Percentiles rank a stretch among this genome's conserved stretches.
Evolutionary conservation across 1,140 invertebrate species (phyloP).

Genomic region (Plectrocnemia conspersa): DNA sequence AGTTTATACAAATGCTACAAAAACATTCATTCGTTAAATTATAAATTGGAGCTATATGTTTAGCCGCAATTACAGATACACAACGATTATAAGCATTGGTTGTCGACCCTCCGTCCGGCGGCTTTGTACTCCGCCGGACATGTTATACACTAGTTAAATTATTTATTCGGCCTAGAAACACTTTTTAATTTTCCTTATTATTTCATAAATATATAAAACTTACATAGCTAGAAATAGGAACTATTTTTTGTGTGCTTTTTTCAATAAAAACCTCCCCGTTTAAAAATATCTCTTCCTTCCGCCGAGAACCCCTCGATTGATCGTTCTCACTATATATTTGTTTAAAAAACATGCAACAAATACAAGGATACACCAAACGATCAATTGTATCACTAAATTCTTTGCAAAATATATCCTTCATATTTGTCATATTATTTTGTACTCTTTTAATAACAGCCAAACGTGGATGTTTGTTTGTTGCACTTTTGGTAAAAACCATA

Average conservation of each 20-base stretch:
- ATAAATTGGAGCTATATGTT: conserved; percentile 18
- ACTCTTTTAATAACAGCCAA: conserved; percentile 6
- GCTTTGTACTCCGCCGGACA: conserved; percentile 11
- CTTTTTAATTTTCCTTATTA: conserved; percentile 29
- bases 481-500: no score
- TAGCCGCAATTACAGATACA: conserved; percentile 24
- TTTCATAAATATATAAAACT: conserved; percentile 36
- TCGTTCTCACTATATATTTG: no score
- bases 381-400: neutral
- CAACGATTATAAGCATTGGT: conserved; percentile 30
- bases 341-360: neutral
- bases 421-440: conserved; percentile 9
- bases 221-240: conserved; percentile 33
- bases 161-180: conserved; percentile 32
- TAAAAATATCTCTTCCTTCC: conserved; percentile 26
- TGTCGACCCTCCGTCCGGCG: conserved; percentile 21
- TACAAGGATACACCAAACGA: neutral
- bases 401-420: conserved; percentile 7
- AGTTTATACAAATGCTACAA: conserved; percentile 35
- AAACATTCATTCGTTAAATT: conserved; percentile 32
- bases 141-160: conserved; percentile 29
- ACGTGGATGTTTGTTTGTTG: neutral
- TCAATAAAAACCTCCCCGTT: conserved; percentile 27
- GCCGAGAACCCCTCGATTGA: no score
- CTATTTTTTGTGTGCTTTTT: conserved; percentile 37